A percentile compares a stretch with the other conserved stretches of the same genome.
Conservation (phyloP, 2,797 vertebrate species). For the Pseudochirops corinnae region DNA sequence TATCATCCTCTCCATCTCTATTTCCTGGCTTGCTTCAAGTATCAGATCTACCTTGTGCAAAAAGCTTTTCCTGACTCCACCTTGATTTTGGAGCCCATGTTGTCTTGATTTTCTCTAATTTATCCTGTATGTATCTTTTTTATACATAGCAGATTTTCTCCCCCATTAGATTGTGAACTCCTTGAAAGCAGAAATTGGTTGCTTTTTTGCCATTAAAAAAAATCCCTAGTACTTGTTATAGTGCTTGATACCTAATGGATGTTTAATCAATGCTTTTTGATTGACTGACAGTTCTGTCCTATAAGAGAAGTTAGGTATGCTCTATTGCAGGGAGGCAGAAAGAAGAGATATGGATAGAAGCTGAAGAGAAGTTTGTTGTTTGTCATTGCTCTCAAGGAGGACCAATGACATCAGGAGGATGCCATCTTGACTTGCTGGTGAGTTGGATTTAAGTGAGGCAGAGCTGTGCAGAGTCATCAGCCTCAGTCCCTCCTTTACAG, state of each 20-base stretch:
- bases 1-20: not conserved
- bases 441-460: not conserved
- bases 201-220: not conserved
- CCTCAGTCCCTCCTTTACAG: not conserved
- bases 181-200: not conserved
- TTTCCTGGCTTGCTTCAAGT: not conserved
- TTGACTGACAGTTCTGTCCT: not conserved
- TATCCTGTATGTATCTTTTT: not conserved
- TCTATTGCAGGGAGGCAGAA: not conserved
- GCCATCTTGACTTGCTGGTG: not conserved
- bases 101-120: not conserved
- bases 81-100: not conserved
- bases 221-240: not conserved
- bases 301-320: not conserved
- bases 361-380: not conserved
- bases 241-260: not conserved
- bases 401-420: not conserved
- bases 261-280: not conserved
- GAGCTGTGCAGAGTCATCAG: not conserved
- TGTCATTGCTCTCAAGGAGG: not conserved
- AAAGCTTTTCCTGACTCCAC: not conserved
- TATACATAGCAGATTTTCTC: not conserved
- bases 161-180: not conserved
- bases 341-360: not conserved
- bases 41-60: not conserved